Evolutionary conservation across 1,140 invertebrate species (phyloP).

Genomic region (Drosophila kepulauana): DNA sequence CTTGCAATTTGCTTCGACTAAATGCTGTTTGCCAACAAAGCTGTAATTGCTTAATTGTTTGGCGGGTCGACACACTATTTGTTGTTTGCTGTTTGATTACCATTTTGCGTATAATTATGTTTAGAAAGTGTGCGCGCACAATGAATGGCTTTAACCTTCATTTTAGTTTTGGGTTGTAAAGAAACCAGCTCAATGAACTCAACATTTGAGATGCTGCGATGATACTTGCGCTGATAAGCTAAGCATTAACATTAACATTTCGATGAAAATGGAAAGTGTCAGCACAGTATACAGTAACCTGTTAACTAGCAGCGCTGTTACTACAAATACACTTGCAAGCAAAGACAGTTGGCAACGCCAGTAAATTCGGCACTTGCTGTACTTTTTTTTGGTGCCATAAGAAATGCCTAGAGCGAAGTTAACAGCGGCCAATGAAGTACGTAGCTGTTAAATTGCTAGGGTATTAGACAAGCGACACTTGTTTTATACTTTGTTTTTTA

Average conservation of each 20-base stretch:
- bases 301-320: slow-evolving; percentile 36
- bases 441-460: not conserved
- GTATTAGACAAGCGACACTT: not conserved
- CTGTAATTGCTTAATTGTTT: slow-evolving; percentile 25
- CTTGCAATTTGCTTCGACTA: slow-evolving; percentile 12
- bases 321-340: slow-evolving; percentile 9
- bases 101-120: slow-evolving; percentile 4
- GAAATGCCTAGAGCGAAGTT: too few species aligned
- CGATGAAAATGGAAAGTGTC: slow-evolving; percentile 26
- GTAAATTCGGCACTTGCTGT: not conserved
- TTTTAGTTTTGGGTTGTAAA: slow-evolving; percentile 12
- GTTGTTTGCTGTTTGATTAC: not conserved
- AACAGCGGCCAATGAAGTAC: too few species aligned
- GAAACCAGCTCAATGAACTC: slow-evolving; percentile 27
- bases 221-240: slow-evolving; percentile 1
- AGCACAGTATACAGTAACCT: not conserved
- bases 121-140: slow-evolving; percentile 40
- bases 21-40: slow-evolving; percentile 22
- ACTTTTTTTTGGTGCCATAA: not conserved
- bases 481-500: slow-evolving; percentile 28
- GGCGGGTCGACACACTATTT: not conserved
- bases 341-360: not conserved
- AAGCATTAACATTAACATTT: not conserved
- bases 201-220: slow-evolving; percentile 3
- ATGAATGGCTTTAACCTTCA: slow-evolving; percentile 29